These are phyloP conservation scores for Eubasilissa splendida DNA, from an alignment of 2,888 invertebrate species.

Conservation along the genomic window DNA sequence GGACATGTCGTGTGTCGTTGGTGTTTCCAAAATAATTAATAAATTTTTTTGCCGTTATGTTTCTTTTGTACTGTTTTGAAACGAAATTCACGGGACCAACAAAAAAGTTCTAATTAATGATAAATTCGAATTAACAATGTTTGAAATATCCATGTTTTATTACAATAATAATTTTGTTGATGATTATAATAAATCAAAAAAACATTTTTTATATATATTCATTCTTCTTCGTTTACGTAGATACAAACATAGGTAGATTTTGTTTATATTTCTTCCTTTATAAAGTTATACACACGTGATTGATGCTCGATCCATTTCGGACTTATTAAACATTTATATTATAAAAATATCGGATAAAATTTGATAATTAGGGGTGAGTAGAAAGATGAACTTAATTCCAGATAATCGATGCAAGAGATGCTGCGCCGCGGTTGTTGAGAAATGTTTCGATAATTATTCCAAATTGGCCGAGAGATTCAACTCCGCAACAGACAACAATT, in stretches of 20 bases:
- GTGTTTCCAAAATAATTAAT: too few relatives aligned
- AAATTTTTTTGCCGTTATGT: too few relatives aligned
- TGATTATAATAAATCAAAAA: too few relatives aligned
- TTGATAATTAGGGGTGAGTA: slow-evolving; percentile 39
- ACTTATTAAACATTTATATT: slow-evolving; percentile 42
- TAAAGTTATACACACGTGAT: slow-evolving; percentile 14
- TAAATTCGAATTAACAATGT: too few relatives aligned
- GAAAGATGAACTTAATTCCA: slow-evolving; percentile 40
- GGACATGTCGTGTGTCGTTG: too few relatives aligned
- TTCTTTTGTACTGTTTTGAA: too few relatives aligned
- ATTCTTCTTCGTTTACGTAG: too few relatives aligned
- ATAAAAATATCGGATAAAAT: slow-evolving; percentile 30
- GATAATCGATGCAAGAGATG: slow-evolving; percentile 40
- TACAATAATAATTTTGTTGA: too few relatives aligned
- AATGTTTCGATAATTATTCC: slow-evolving; percentile 44
- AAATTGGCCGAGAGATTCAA: slow-evolving; percentile 48
- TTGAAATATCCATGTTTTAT: too few relatives aligned
- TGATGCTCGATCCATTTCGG: slow-evolving; percentile 35
- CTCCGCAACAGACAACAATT: slow-evolving; percentile 43
- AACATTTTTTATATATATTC: too few relatives aligned
- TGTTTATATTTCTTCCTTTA: not conserved
- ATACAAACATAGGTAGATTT: not conserved
- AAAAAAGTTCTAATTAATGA: too few relatives aligned
- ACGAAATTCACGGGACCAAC: too few relatives aligned
- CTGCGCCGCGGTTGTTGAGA: slow-evolving; percentile 39